Percentiles rank a stretch among this genome's conserved stretches.
Conservation (phyloP, 2,113 vertebrate genomes). For the Hyaena hyaena region DNA sequence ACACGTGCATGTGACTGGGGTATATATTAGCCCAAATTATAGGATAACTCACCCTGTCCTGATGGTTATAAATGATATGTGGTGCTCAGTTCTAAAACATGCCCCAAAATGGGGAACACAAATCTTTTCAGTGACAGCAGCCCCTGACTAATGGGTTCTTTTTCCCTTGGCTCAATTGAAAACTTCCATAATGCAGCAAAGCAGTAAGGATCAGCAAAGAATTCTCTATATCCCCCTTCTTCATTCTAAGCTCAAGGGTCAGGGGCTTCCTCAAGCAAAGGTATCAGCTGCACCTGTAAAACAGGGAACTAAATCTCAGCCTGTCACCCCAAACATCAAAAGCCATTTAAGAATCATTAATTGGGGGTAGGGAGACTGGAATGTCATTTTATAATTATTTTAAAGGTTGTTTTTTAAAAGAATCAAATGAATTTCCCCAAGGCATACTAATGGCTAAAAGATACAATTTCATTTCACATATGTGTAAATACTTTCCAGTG, state of each 20-base stretch:
- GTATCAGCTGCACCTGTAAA: background rate
- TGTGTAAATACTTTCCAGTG: background rate
- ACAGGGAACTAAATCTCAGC: conserved; percentile 1
- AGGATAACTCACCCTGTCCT: conserved; percentile 65
- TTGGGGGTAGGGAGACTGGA: rapidly evolving
- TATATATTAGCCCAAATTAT: conserved; percentile 79
- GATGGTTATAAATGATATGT: conserved; percentile 73
- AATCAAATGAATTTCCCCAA: background rate
- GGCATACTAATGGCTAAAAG: background rate
- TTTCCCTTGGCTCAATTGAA: conserved; percentile 21
- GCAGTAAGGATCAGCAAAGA: background rate
- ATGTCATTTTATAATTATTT: background rate
- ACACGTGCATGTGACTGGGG: background rate
- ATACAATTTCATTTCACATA: background rate
- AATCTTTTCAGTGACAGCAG: conserved; percentile 53
- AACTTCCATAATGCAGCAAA: background rate
- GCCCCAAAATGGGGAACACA: conserved; percentile 70
- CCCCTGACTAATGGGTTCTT: conserved; percentile 51
- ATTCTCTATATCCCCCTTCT: background rate
- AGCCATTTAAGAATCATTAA: conserved; percentile 28
- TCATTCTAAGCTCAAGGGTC: background rate
- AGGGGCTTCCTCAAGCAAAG: background rate
- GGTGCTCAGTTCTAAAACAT: conserved; percentile 63
- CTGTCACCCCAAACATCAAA: conserved; percentile 50
- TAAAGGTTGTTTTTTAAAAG: background rate